Evolutionary conservation across 2,797 vertebrate species (phyloP), one percentile per base, ranked within the genome.

Genomic region (Coluber constrictor): DNA sequence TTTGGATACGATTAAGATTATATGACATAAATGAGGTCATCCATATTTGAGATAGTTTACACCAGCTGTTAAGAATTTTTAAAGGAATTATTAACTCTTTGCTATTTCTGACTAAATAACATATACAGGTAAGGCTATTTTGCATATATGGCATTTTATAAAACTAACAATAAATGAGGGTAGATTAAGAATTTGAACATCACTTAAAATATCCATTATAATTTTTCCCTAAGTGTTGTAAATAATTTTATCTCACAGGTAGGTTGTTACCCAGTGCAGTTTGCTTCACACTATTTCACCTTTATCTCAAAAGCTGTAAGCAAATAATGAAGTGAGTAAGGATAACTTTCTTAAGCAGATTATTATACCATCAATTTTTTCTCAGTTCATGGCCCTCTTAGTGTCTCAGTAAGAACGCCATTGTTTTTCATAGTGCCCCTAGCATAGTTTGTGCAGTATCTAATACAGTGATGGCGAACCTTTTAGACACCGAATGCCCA

Each of bases 21-120:
- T 92, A 94, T 91, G 92, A 94, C 96, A 96, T 94, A 94, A 94
- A 95, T 95, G 96, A 97, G 94, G 93, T 96, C 92, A 95, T 94
- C 59, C 92, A 94, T 91, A 93, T 95, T 90, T 95, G 91, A 92
- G n/a, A 94, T 93, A 95, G 79, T 94, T 94, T 66, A 92, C 56
- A 94, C 93, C 92, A 96, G 93, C 92, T 96, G 92, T 90, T 89
- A 20, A 0, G 87, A 59, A 91, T 91, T 94, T 94, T 96, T 92
- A 94, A 90, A 93, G 94, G 90, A 60, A 55, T 60, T 83, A 89
- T 96, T 95, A 95, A 96, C 95, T 96, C 92, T 83, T 94, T 90
- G 89, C 37, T 92, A 79, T 94, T 93, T 90, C 93, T 70, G 95
- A 90, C 59, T 93, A 74, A 47, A 87, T 74, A 93, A 88, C 0